Percentiles rank a stretch among this genome's conserved stretches.
Conservation (phyloP, 2,113 vertebrate species). For the Leucosticte australis region DNA sequence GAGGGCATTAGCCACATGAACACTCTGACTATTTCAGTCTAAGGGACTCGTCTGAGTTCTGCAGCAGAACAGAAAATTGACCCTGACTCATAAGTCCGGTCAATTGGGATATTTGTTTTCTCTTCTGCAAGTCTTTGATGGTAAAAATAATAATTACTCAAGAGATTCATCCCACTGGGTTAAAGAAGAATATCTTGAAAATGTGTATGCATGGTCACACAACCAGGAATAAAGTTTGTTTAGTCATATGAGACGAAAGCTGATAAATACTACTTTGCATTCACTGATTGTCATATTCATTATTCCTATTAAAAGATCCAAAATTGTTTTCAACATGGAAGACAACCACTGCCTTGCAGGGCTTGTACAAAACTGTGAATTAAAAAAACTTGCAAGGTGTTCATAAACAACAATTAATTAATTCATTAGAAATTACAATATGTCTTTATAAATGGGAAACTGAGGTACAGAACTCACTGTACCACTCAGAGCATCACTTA, state of each 20-base stretch:
- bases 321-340: not conserved
- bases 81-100: not conserved
- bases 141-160: not conserved
- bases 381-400: not conserved
- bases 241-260: constrained; percentile 11
- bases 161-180: not conserved
- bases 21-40: not conserved
- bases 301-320: not conserved
- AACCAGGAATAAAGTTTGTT: constrained; percentile 1
- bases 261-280: constrained; percentile 27
- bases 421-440: not conserved
- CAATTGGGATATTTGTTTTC: not conserved
- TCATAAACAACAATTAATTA: not conserved
- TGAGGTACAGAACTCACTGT: not conserved
- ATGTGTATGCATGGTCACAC: not conserved
- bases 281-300: not conserved
- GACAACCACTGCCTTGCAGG: not conserved
- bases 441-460: not conserved
- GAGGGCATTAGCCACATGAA: not conserved
- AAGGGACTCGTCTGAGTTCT: not conserved
- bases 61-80: not conserved
- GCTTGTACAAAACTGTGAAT: not conserved
- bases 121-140: not conserved
- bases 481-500: not conserved
- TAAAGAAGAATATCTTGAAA: not conserved